phyloP scores from a whole-genome alignment of 2,113 vertebrate species.

The Amphiprion percula region DNA sequence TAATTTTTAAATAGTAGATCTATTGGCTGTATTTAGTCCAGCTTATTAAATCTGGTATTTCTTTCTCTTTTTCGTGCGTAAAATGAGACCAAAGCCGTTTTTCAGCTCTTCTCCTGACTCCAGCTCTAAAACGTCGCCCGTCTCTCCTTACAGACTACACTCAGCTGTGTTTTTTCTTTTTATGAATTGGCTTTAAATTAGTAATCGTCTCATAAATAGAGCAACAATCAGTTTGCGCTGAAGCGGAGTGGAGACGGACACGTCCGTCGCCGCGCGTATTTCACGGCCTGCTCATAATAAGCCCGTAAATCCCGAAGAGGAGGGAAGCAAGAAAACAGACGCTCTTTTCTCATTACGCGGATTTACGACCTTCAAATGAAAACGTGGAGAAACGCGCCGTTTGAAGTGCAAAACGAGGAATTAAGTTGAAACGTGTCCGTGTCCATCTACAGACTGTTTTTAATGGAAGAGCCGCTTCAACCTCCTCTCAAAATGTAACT shows the following conservation, averaged over 20 bases:
- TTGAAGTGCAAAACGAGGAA: conserved; percentile 75
- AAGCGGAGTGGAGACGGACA: conserved; percentile 39
- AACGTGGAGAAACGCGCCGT: conserved; percentile 56
- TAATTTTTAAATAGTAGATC: background rate
- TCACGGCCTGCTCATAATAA: conserved; percentile 78
- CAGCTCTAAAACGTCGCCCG: background rate
- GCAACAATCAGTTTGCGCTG: conserved; percentile 50
- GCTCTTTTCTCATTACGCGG: conserved; percentile 75
- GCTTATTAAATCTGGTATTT: background rate
- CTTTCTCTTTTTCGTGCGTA: too few species aligned
- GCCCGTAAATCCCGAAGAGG: conserved; percentile 67
- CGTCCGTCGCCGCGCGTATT: conserved; percentile 49
- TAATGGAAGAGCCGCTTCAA: conserved; percentile 7
- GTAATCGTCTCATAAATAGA: conserved; percentile 67
- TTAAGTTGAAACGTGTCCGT: conserved; percentile 53
- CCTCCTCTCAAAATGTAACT: conserved; percentile 5
- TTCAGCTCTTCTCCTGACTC: background rate
- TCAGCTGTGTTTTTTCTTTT: conserved; percentile 18
- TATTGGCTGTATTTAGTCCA: background rate
- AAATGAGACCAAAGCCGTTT: conserved; percentile 1
- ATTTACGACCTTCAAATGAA: conserved; percentile 83
- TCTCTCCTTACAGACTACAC: background rate
- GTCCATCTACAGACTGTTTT: conserved; percentile 39
- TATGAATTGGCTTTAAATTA: conserved; percentile 72
- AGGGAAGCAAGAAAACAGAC: conserved; percentile 50